phyloP scores from a whole-genome alignment of 2,888 invertebrate species.

The Eilema griseolum region DNA sequence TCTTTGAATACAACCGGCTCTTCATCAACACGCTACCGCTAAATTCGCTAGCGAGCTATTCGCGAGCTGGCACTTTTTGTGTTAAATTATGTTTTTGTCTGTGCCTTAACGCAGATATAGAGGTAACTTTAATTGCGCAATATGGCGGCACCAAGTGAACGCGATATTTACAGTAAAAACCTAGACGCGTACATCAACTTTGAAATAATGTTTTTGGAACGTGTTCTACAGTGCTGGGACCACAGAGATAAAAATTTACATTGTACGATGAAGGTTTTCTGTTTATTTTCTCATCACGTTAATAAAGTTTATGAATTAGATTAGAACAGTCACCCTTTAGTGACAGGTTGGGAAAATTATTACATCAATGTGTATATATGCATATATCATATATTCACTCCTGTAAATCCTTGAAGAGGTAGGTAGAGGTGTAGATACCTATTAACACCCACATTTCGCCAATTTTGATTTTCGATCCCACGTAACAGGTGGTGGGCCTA shows the following conservation, averaged over 20 bases:
- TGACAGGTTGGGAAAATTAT: neutral
- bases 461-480: too few species aligned
- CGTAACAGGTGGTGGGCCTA: too few species aligned
- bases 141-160: neutral
- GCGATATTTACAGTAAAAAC: neutral
- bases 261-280: conserved; percentile 2
- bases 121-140: conserved; percentile 3
- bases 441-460: too few species aligned
- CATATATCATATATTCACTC: too few species aligned
- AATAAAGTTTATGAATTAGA: conserved; percentile 14
- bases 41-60: too few species aligned
- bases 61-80: too few species aligned
- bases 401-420: too few species aligned
- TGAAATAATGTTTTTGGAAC: conserved; percentile 14
- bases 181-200: conserved; percentile 8
- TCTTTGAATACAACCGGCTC: too few species aligned
- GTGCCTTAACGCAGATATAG: neutral
- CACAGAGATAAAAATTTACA: conserved; percentile 22
- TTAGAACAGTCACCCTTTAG: neutral
- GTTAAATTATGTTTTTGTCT: too few species aligned
- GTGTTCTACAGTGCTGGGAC: conserved; percentile 18
- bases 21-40: too few species aligned
- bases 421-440: too few species aligned
- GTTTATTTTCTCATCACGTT: conserved; percentile 3
- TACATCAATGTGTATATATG: too few species aligned